Base-by-base conservation (phyloP, 2,113 vertebrate genomes). In the Rhinopomastus cyanomelas region DNA sequence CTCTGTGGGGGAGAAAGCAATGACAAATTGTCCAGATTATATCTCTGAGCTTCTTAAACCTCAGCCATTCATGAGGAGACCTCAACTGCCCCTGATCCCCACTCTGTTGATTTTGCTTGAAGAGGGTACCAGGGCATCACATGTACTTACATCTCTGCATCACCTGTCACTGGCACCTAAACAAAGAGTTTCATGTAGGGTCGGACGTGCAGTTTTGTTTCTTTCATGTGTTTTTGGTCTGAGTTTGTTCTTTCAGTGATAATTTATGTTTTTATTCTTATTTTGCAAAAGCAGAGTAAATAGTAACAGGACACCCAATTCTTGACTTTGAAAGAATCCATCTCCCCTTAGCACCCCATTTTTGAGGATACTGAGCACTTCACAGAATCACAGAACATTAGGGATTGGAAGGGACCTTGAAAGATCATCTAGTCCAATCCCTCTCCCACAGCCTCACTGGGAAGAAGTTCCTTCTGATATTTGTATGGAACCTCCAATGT, bases 31-130 rank as follows among this genome's bases (percentile, higher is more conserved):
- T 86, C 39, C 79, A 76, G 69, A 75, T 87, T 84, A n/a, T 48
- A 30, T 75, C 87, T 69, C 81, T 71, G 80, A 77, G 64, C 39
- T 83, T 67, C 65, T 82, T 78, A 75, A 95, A 90, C 60, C 44
- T 82, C 32, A 52, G 29, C 12, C 25, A 49, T 75, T 89, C 1
- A 6, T 15, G 49, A 34, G 44, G 55, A 86, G 34, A 65, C 46
- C 52, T 81, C 64, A 92, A 53, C 22, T 65, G 25, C 17, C 21
- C 37, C 42, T 29, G 59, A 34, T 62, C 29, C 30, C 17, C 32
- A 61, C 49, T 34, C 61, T 61, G 88, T 44, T 55, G 25, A 53
- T 84, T 66, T 67, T 67, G 61, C 27, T 91, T 85, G 19, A 59
- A 93, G 42, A 59, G 12, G 19, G 12, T 82, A 65, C 42, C 72